Conservation (phyloP, 2,113 vertebrate genomes). For the Aegithalos caudatus region DNA sequence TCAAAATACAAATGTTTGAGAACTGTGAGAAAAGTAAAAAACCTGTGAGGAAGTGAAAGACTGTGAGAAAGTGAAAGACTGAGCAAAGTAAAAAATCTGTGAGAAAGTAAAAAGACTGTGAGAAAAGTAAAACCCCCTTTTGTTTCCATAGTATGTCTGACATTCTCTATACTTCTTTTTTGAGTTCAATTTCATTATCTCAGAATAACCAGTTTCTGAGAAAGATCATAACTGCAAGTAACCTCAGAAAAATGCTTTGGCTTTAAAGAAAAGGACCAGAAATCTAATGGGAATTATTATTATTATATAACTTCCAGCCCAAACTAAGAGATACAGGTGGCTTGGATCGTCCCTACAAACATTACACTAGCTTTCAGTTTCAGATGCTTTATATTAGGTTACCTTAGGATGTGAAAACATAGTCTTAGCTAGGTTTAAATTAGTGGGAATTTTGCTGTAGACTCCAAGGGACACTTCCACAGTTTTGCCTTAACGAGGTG, state of each 20-base stretch:
- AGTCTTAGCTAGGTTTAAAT: neutral
- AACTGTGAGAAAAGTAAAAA: neutral
- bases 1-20: neutral
- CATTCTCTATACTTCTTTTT: neutral
- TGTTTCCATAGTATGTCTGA: neutral
- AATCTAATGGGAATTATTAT: neutral
- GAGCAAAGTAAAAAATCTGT: no score
- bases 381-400: neutral
- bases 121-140: neutral
- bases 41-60: no score
- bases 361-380: neutral
- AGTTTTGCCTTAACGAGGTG: neutral
- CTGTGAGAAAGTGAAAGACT: no score
- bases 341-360: neutral
- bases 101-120: neutral
- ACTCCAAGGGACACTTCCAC: neutral
- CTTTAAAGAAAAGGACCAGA: neutral
- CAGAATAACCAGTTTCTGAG: neutral
- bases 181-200: neutral
- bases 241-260: conserved; percentile 13
- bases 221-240: neutral
- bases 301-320: neutral
- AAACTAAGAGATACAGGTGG: neutral
- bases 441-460: neutral
- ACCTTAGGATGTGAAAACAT: neutral